These are phyloP conservation scores for Alexandromys fortis DNA, from an alignment of 2,113 vertebrate species.

Conservation along the genomic window DNA sequence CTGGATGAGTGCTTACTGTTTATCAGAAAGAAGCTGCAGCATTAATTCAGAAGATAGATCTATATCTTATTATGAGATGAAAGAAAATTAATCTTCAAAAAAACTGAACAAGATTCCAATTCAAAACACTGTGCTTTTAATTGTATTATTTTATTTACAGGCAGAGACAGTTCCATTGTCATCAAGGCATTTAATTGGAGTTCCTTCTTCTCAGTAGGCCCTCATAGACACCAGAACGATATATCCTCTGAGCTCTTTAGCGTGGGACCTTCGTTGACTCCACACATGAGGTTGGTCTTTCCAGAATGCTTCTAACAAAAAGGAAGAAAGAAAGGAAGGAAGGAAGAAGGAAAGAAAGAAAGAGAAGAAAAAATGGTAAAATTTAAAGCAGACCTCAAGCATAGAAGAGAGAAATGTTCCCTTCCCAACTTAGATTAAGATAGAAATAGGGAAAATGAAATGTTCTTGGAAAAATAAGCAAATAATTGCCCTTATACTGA, in stretches of 20 bases:
- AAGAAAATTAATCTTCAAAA: conserved; percentile 42
- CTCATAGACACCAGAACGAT: background rate
- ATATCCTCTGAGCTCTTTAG: conserved; percentile 14
- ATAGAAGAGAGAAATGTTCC: background rate
- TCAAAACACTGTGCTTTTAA: background rate
- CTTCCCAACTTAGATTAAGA: conserved; percentile 4
- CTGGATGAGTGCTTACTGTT: background rate
- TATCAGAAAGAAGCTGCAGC: conserved; percentile 32
- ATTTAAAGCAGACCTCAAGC: background rate
- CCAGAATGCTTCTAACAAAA: background rate
- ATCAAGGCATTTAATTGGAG: conserved; percentile 22
- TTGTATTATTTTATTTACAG: background rate
- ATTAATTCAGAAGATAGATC: conserved; percentile 62
- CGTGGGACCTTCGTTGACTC: background rate
- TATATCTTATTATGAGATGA: conserved; percentile 61
- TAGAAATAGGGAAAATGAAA: background rate
- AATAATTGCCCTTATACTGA: background rate
- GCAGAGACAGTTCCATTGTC: background rate
- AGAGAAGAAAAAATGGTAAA: background rate
- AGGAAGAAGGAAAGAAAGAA: background rate
- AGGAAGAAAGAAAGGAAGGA: background rate
- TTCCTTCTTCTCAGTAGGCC: background rate
- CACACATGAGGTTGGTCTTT: background rate
- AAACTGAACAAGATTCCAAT: conserved; percentile 38
- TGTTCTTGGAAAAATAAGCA: conserved; percentile 35